Conservation (phyloP, 2,113 vertebrate species). For the Dryoscopus gambensis region DNA sequence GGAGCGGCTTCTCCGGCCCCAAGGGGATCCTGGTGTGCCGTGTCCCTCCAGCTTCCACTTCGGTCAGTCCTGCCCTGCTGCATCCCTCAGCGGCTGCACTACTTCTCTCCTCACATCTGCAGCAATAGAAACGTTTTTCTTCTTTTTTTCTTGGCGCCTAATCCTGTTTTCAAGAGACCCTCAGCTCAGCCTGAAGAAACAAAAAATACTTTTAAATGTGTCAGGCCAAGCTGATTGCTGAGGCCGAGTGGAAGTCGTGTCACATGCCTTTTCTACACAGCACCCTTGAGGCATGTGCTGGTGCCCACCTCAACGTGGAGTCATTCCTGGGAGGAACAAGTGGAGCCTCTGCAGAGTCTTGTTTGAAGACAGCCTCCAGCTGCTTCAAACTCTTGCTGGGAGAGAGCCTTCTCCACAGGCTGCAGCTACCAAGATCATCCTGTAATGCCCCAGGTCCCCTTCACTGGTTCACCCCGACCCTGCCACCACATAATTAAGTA, state of each 20-base stretch:
- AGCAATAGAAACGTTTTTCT: accelerated
- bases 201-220: accelerated
- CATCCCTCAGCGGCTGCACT: accelerated
- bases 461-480: neutral
- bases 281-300: neutral
- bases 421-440: neutral
- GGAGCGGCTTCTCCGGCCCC: too few relatives aligned
- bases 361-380: neutral
- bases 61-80: too few relatives aligned
- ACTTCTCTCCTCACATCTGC: accelerated
- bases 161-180: accelerated
- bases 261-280: accelerated
- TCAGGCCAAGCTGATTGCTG: neutral
- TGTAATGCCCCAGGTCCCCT: neutral
- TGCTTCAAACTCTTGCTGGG: neutral
- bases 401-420: neutral
- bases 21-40: accelerated
- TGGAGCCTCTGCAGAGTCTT: neutral
- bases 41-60: accelerated
- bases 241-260: accelerated
- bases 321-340: neutral
- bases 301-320: accelerated
- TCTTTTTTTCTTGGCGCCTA: neutral
- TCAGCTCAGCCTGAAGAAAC: neutral
- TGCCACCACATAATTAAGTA: neutral